Conservation (phyloP, 2,113 vertebrate genomes). For the Burhinus oedicnemus region DNA sequence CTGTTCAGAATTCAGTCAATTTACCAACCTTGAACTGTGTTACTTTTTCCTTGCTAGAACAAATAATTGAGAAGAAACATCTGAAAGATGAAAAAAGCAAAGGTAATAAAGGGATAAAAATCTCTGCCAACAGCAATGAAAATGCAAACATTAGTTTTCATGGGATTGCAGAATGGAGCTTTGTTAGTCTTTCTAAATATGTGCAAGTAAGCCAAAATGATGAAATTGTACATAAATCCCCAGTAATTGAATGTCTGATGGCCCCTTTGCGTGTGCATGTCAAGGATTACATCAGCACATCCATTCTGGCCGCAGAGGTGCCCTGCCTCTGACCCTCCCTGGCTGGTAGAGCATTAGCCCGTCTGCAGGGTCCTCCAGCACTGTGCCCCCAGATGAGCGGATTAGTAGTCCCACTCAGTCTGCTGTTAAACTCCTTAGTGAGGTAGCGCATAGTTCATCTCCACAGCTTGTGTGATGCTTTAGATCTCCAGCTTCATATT, state of each 20-base stretch:
- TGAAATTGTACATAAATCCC: neutral
- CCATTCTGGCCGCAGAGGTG: neutral
- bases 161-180: neutral
- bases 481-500: neutral
- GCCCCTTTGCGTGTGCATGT: neutral
- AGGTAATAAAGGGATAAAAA: slow-evolving; percentile 44
- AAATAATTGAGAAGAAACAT: slow-evolving; percentile 40
- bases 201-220: neutral
- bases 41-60: slow-evolving; percentile 43
- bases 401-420: neutral
- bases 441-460: neutral
- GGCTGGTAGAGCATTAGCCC: neutral
- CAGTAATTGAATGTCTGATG: neutral
- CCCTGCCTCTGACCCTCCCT: neutral
- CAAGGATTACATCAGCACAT: neutral
- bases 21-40: neutral
- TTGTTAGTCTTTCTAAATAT: neutral
- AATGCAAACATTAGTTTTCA: neutral
- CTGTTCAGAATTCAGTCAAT: neutral
- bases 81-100: slow-evolving; percentile 51
- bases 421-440: neutral
- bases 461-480: neutral
- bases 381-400: fast-evolving
- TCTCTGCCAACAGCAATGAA: neutral
- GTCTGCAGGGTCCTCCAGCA: neutral